Conservation (phyloP, 2,797 vertebrate genomes). For the Peromyscus attwateri region DNA sequence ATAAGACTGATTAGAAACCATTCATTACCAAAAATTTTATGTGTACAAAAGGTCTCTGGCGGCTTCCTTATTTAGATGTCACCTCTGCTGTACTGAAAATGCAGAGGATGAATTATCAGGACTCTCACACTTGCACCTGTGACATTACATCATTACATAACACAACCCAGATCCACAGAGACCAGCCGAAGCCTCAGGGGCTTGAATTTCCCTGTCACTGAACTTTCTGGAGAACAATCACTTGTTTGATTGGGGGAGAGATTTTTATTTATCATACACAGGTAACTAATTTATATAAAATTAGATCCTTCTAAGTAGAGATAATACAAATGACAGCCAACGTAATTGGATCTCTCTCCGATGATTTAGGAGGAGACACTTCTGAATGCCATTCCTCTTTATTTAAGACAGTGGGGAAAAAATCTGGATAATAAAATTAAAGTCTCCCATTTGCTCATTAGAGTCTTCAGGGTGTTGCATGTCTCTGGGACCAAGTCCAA, state of each 20-base stretch:
- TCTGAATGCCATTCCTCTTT: slow-evolving; percentile 62
- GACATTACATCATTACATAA: not conserved
- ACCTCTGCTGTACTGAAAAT: not conserved
- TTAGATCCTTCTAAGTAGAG: slow-evolving; percentile 64
- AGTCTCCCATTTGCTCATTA: slow-evolving; percentile 30
- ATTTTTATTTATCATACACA: slow-evolving; percentile 2
- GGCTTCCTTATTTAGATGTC: slow-evolving; percentile 15
- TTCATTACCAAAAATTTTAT: not conserved
- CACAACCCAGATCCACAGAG: not conserved
- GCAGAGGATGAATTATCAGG: not conserved
- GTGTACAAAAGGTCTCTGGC: not conserved
- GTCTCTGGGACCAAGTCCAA: slow-evolving; percentile 22
- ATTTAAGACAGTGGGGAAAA: slow-evolving; percentile 58
- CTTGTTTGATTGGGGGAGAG: not conserved
- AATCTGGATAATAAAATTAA: slow-evolving; percentile 64
- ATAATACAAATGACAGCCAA: slow-evolving; percentile 43
- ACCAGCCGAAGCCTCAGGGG: not conserved
- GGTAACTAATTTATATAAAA: slow-evolving; percentile 68
- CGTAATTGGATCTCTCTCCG: slow-evolving; percentile 66
- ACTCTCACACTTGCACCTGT: not conserved
- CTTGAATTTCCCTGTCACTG: not conserved
- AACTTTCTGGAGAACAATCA: slow-evolving; percentile 1
- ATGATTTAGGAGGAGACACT: slow-evolving; percentile 69
- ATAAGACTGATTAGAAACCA: not conserved
- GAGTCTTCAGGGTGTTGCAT: not conserved